Evolutionary conservation across 1,140 invertebrate species (phyloP).

Genomic region (Drosophila parabipectinata): DNA sequence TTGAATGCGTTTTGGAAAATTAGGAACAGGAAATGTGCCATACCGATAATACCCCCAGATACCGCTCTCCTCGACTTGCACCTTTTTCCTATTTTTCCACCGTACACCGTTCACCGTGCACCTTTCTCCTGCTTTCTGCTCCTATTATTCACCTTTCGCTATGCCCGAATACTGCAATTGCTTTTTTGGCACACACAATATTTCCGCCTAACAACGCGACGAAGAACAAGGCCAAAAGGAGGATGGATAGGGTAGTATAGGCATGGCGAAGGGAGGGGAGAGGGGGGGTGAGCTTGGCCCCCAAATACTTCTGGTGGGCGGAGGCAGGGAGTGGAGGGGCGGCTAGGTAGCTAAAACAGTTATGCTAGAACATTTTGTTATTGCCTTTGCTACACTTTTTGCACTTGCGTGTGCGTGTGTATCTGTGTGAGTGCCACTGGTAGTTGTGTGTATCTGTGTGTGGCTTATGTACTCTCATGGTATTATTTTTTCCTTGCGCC

Average conservation of each 20-base stretch:
- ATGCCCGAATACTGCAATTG: slow-evolving; percentile 39
- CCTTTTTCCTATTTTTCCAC: not conserved
- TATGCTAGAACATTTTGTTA: slow-evolving; percentile 23
- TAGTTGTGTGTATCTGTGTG: not conserved
- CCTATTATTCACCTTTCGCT: not conserved
- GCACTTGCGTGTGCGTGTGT: slow-evolving; percentile 16
- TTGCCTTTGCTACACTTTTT: slow-evolving; percentile 30
- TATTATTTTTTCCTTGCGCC: not conserved
- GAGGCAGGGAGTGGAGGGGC: not conserved
- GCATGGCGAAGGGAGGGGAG: not conserved
- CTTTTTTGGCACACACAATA: slow-evolving; percentile 44
- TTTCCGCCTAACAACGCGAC: slow-evolving; percentile 37
- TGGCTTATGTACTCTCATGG: slow-evolving; percentile 11
- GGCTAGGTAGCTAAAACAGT: slow-evolving; percentile 17
- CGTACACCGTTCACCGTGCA: too few species aligned
- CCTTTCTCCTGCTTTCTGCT: too few species aligned
- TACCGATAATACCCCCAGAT: not conserved
- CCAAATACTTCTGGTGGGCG: not conserved
- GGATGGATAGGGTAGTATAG: not conserved
- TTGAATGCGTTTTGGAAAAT: too few species aligned
- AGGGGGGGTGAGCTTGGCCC: not conserved
- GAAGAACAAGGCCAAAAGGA: not conserved
- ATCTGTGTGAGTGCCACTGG: not conserved
- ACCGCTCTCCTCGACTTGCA: not conserved
- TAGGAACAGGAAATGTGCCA: too few species aligned